phyloP scores from a whole-genome alignment of 2,888 invertebrate genomes.

The Drosophila dives region DNA sequence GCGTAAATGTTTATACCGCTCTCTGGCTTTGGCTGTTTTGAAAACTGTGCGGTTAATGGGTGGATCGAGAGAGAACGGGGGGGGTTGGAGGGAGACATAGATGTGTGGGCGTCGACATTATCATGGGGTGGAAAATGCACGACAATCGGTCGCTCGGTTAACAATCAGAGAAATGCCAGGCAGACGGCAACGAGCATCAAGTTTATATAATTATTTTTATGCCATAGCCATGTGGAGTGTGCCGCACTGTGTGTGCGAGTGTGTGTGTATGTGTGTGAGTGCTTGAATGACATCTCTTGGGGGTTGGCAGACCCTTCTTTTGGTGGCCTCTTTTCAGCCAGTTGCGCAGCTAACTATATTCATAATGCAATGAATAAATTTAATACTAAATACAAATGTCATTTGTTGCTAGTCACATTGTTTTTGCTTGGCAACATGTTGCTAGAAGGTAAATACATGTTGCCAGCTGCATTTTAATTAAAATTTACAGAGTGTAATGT shows the following conservation, averaged over 20 bases:
- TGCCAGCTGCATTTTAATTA: conserved; percentile 69
- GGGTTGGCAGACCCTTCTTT: conserved; percentile 29
- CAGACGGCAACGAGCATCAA: conserved; percentile 67
- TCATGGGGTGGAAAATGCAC: conserved; percentile 71
- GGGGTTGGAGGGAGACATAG: not conserved
- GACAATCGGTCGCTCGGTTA: conserved; percentile 38
- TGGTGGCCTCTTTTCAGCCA: conserved; percentile 34
- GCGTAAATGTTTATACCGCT: conserved; percentile 71
- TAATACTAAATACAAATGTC: conserved; percentile 50
- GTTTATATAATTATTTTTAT: conserved; percentile 80
- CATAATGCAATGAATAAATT: conserved; percentile 71
- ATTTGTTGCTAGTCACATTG: conserved; percentile 23
- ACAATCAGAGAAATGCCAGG: conserved; percentile 68
- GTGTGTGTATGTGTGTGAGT: conserved; percentile 26
- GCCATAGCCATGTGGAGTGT: conserved; percentile 56
- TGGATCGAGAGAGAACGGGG: not conserved
- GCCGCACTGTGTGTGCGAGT: conserved; percentile 22
- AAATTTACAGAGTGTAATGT: conserved; percentile 51
- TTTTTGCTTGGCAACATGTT: conserved; percentile 31
- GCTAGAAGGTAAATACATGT: conserved; percentile 34
- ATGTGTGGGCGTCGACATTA: conserved; percentile 67
- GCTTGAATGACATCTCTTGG: conserved; percentile 39
- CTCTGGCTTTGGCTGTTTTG: conserved; percentile 73
- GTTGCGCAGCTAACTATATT: conserved; percentile 58
- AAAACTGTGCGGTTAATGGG: conserved; percentile 80